Percentiles rank a stretch among this genome's conserved stretches.
Evolutionary conservation across 1,140 invertebrate genomes (phyloP).

Genomic region (Rhynchophorus ferrugineus): DNA sequence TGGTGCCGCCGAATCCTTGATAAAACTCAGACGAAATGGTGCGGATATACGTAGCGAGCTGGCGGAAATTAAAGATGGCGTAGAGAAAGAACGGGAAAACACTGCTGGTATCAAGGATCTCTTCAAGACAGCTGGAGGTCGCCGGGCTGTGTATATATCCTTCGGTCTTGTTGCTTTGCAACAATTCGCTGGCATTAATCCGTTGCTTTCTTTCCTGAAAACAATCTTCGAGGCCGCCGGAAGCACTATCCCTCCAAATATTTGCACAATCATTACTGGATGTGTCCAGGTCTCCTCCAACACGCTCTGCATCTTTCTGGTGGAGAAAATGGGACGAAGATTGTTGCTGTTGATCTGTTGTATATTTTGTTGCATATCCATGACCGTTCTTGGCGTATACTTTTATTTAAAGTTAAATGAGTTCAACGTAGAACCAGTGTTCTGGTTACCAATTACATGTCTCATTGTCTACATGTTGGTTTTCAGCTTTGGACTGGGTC

Average conservation of each 20-base stretch:
- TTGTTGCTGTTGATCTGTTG: slow-evolving; percentile 58
- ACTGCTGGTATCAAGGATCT: slow-evolving; percentile 19
- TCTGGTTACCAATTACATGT: slow-evolving; percentile 33
- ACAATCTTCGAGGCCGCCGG: slow-evolving; percentile 63
- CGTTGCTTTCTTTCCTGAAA: slow-evolving; percentile 72
- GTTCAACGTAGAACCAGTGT: slow-evolving; percentile 27
- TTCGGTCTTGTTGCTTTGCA: slow-evolving; percentile 81
- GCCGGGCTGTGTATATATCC: slow-evolving; percentile 63
- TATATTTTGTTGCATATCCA: slow-evolving; percentile 37
- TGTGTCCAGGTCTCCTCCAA: slow-evolving; percentile 68
- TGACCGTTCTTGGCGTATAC: slow-evolving; percentile 27
- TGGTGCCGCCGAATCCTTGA: slow-evolving; percentile 54
- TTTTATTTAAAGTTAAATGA: slow-evolving; percentile 28
- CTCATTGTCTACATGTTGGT: slow-evolving; percentile 29
- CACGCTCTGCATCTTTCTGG: slow-evolving; percentile 58
- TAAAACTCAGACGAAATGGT: slow-evolving; percentile 51
- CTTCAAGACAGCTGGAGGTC: slow-evolving; percentile 39
- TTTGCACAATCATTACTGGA: slow-evolving; percentile 68
- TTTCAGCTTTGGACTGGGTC: slow-evolving; percentile 57
- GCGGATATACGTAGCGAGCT: slow-evolving; percentile 27
- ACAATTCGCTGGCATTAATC: slow-evolving; percentile 79
- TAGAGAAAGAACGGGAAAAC: slow-evolving; percentile 32
- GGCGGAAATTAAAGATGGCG: slow-evolving; percentile 15
- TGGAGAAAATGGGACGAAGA: slow-evolving; percentile 69
- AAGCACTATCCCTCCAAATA: slow-evolving; percentile 46